A percentile compares a stretch with the other conserved stretches of the same genome.
phyloP scores from a whole-genome alignment of 1,140 invertebrate genomes.

The Patella vulgata region DNA sequence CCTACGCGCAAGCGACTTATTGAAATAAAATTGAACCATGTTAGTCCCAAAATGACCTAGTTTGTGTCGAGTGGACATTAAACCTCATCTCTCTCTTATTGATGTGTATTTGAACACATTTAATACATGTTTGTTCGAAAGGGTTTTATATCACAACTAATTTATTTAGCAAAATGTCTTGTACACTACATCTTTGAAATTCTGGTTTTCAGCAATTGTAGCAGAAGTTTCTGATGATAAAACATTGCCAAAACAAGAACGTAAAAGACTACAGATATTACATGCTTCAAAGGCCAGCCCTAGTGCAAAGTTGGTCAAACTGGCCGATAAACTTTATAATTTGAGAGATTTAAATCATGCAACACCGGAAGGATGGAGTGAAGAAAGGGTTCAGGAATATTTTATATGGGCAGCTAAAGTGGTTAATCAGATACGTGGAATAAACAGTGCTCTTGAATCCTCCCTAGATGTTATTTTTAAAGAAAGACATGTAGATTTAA shows the following conservation, averaged over 20 bases:
- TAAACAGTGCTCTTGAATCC: slow-evolving; percentile 74
- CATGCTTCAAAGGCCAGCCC: slow-evolving; percentile 71
- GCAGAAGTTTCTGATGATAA: slow-evolving; percentile 80
- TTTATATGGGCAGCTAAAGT: slow-evolving; percentile 81
- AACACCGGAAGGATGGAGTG: slow-evolving; percentile 75
- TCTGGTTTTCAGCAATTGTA: slow-evolving; percentile 63
- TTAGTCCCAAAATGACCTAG: too few species aligned
- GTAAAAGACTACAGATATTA: slow-evolving; percentile 79
- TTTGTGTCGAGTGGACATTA: too few species aligned
- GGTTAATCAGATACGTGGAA: slow-evolving; percentile 75
- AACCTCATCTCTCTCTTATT: too few species aligned
- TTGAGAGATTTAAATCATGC: slow-evolving; percentile 76
- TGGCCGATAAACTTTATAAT: slow-evolving; percentile 90
- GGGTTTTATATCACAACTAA: too few species aligned
- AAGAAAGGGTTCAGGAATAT: slow-evolving; percentile 73
- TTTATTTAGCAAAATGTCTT: too few species aligned
- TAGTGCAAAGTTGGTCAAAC: slow-evolving; percentile 82
- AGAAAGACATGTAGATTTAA: slow-evolving; percentile 35
- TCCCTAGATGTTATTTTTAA: slow-evolving; percentile 72
- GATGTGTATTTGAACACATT: too few species aligned
- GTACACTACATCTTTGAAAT: too few species aligned
- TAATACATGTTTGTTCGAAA: too few species aligned
- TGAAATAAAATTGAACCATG: too few species aligned
- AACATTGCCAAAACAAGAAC: slow-evolving; percentile 72
- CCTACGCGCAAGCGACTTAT: too few species aligned